Conservation (phyloP, 2,113 vertebrate genomes). For the Brachyhypopomus gauderio region DNA sequence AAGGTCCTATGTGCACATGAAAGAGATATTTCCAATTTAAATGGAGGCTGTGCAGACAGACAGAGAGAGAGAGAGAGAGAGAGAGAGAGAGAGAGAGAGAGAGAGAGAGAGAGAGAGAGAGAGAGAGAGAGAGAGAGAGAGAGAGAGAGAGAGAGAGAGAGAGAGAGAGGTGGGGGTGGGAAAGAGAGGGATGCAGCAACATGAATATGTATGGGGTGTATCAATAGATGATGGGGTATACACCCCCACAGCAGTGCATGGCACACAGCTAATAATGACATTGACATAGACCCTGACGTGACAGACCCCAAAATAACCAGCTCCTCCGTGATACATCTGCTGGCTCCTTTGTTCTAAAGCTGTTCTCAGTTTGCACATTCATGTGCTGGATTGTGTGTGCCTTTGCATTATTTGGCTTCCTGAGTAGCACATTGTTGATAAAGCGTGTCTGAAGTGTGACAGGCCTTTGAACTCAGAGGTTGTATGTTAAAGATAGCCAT, state of each 20-base stretch:
- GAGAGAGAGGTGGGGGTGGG: not conserved
- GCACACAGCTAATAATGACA: conserved; percentile 1
- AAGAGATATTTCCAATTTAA: conserved; percentile 37
- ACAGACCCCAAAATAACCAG: not conserved
- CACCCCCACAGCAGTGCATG: not conserved
- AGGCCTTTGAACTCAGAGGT: conserved; percentile 41
- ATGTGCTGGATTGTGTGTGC: conserved; percentile 5
- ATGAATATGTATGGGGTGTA: conserved; percentile 35
- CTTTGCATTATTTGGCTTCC: conserved; percentile 2
- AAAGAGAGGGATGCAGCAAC: conserved; percentile 2
- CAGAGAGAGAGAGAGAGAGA: too few species aligned
- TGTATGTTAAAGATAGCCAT: conserved; percentile 49
- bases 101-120: too few species aligned
- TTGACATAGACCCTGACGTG: not conserved
- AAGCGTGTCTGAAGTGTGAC: conserved; percentile 19
- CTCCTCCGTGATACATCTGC: not conserved
- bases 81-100: too few species aligned
- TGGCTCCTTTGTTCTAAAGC: not conserved
- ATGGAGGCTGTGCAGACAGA: conserved; percentile 6
- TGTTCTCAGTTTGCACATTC: not conserved
- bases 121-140: too few species aligned
- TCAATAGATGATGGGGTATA: not conserved
- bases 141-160: not conserved
- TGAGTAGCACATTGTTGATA: conserved; percentile 36
- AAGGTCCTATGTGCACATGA: not conserved